Evolutionary conservation across 2,797 vertebrate genomes (phyloP).

Genomic region (Petrocephalus sullivani): DNA sequence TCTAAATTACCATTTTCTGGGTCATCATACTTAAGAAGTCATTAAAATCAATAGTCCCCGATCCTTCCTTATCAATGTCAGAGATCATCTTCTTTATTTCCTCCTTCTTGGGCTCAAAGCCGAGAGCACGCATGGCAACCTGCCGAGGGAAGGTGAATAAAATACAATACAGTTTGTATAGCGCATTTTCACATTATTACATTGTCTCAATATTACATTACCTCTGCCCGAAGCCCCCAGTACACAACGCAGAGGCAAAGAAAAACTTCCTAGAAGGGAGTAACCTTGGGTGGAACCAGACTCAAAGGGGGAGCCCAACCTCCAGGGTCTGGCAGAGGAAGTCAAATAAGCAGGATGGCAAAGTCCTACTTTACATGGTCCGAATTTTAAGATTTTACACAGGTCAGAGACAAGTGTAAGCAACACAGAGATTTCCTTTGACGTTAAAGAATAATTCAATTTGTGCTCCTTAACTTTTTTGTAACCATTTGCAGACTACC

Average conservation of each 20-base stretch:
- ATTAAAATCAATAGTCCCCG: conserved; percentile 74
- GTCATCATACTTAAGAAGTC: conserved; percentile 88
- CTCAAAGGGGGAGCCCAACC: too few relatives aligned
- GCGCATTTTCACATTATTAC: too few relatives aligned
- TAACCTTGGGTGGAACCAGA: too few relatives aligned
- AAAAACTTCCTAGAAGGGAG: too few relatives aligned
- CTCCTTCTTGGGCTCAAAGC: conserved; percentile 94
- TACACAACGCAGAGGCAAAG: too few relatives aligned
- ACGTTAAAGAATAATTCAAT: not conserved
- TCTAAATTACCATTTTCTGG: conserved; percentile 79
- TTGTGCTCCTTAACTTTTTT: not conserved
- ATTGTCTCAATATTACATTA: too few relatives aligned
- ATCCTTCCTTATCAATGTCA: conserved; percentile 79
- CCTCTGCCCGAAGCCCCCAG: too few relatives aligned
- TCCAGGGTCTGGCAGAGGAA: too few relatives aligned
- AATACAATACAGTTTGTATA: too few relatives aligned
- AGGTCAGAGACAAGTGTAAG: not conserved
- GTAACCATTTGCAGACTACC: not conserved
- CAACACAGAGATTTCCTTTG: not conserved
- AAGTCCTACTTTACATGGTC: too few relatives aligned
- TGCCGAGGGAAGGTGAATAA: conserved; percentile 35
- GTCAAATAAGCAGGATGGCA: too few relatives aligned
- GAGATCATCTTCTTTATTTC: conserved; percentile 88
- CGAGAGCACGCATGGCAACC: conserved; percentile 89
- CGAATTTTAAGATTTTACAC: not conserved